phyloP scores from a whole-genome alignment of 2,797 vertebrate species.

The Tokudaia muenninki region DNA sequence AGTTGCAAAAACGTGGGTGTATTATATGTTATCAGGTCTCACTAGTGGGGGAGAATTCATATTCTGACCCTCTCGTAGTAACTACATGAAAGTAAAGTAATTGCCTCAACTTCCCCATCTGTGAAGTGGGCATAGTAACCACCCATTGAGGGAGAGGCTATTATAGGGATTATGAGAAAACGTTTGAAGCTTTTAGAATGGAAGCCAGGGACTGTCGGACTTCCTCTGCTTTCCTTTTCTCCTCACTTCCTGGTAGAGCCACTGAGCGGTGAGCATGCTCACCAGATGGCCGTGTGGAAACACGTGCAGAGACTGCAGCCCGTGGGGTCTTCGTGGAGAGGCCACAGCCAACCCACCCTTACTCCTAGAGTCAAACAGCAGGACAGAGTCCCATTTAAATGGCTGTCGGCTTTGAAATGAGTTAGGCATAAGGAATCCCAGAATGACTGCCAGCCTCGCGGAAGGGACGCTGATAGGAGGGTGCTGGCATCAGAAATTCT shows the following conservation, averaged over 20 bases:
- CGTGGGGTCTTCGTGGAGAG: background rate
- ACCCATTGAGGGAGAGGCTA: background rate
- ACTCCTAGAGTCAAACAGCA: background rate
- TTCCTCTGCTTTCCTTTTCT: background rate
- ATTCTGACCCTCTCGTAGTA: background rate
- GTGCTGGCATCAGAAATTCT: background rate
- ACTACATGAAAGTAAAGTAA: background rate
- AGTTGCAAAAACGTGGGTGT: background rate
- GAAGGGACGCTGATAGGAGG: background rate
- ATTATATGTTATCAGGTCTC: fast-evolving
- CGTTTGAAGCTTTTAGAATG: background rate
- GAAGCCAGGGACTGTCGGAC: background rate
- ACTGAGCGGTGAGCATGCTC: background rate
- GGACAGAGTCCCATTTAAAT: background rate
- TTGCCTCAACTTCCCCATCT: background rate
- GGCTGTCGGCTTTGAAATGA: background rate
- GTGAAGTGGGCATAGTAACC: background rate
- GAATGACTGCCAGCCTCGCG: background rate
- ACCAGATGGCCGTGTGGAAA: too few species aligned
- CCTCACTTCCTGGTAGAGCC: background rate
- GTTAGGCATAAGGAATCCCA: background rate
- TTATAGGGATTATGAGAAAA: background rate
- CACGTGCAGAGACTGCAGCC: background rate
- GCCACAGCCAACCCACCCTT: background rate
- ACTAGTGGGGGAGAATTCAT: background rate